Conservation (phyloP, 1,140 invertebrate species). For the Augochlora pura region DNA sequence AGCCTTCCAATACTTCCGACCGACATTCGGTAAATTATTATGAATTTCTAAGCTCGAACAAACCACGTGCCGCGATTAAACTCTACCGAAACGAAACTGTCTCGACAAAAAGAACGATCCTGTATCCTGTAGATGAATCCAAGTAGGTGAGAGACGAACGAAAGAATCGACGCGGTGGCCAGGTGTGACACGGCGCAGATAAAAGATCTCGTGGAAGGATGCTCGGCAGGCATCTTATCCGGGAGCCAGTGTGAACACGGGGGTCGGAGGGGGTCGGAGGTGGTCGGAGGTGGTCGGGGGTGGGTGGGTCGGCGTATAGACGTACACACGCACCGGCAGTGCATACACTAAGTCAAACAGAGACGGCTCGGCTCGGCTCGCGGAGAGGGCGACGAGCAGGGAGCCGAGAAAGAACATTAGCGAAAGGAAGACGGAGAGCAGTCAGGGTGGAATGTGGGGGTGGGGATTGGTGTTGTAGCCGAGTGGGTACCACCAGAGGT, state of each 20-base stretch:
- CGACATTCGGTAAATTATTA: no score
- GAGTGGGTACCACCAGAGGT: constrained; percentile 79
- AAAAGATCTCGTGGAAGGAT: constrained; percentile 39
- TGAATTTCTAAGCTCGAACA: no score
- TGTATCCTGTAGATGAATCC: background rate
- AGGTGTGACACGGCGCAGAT: constrained; percentile 12
- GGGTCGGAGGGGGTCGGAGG: constrained; percentile 29
- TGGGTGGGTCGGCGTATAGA: background rate
- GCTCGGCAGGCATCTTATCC: constrained; percentile 59
- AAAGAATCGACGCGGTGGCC: background rate
- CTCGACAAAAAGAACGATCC: no score
- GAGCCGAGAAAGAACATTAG: constrained; percentile 40
- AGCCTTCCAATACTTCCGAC: no score
- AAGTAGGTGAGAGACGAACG: background rate
- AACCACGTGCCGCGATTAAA: no score
- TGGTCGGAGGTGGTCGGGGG: constrained; percentile 22
- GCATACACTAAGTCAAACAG: constrained; percentile 25
- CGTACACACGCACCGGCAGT: constrained; percentile 12
- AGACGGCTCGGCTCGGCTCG: background rate
- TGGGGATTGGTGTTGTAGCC: constrained; percentile 76
- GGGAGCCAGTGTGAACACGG: constrained; percentile 50
- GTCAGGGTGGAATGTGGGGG: constrained; percentile 63
- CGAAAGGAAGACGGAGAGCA: constrained; percentile 40
- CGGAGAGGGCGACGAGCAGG: background rate
- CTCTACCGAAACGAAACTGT: no score